Base-by-base conservation (phyloP, 2,113 vertebrate genomes). In the Pluvialis apricaria region DNA sequence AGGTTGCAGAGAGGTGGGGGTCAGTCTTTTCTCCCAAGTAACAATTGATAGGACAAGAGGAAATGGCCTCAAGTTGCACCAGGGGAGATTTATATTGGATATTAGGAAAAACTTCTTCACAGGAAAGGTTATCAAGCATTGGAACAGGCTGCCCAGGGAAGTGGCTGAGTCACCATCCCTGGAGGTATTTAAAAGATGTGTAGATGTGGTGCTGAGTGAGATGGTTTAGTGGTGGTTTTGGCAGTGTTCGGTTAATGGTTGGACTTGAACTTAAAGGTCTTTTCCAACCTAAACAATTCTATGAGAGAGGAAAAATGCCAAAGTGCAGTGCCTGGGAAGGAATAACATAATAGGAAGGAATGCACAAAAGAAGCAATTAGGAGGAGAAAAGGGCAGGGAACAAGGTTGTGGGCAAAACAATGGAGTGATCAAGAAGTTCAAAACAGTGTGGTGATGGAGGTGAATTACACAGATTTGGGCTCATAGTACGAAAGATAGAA, bases 241-340 rank as follows among this genome's bases (percentile, higher is more conserved):
- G 18, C 32, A 58, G 57, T 34, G 34, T 13, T 14, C 22, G 34
- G 57, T 60, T 60, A n/a, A n/a, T 22, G 28, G 57, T 60, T n/a
- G 34, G 19, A 60, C 16, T 60, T 7, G 17, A 22, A 22, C 57
- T 60, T n/a, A n/a, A n/a, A 54, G 32, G 57, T 24, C 57, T 60
- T 60, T 60, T 60, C 34, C 34, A 34, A 60, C 32, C 5, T n/a
- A 60, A 60, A 21, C 22, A 11, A 60, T n/a, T 60, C 34, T 24
- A n/a, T n/a, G 19, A n/a, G 34, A 21, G 24, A 17, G 9, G 5
- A 51, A 47, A 87, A 62, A 76, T 6, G 4, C 6, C 26, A 16
- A 84, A 4, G 1, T 21, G 8, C 21, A 45, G 4, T 0, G 2
- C 1, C 8, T 42, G 29, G 14, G 25, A 80, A 55, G 40, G 22